Evolutionary conservation across 2,113 vertebrate species (phyloP).

Genomic region (Mustelus asterias): DNA sequence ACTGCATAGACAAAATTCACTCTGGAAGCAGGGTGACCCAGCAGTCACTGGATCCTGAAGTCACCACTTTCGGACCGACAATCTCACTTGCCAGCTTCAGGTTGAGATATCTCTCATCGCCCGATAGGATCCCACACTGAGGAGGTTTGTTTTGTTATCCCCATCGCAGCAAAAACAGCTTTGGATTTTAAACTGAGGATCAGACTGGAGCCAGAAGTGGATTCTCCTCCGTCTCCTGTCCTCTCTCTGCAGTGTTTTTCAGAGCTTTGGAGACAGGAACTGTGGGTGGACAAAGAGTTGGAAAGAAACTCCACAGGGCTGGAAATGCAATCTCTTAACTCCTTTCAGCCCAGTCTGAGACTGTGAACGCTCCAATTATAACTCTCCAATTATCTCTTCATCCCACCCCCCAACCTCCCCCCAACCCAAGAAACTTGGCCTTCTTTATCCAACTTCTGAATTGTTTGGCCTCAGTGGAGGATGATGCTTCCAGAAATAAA

Average conservation of each 20-base stretch:
- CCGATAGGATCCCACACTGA: background rate
- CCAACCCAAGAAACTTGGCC: background rate
- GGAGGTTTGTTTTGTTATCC: background rate
- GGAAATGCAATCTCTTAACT: conserved; percentile 14
- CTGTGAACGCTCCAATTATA: background rate
- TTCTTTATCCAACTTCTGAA: background rate
- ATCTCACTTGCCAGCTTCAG: background rate
- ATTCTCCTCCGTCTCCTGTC: background rate
- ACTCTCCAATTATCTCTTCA: background rate
- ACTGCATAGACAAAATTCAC: background rate
- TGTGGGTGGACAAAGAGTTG: conserved; percentile 18
- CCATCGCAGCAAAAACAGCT: background rate
- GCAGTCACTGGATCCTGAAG: background rate
- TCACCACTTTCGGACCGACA: background rate
- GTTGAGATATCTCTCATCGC: background rate
- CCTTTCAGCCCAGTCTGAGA: background rate
- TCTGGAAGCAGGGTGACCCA: background rate
- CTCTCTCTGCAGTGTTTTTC: background rate
- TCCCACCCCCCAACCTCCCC: background rate
- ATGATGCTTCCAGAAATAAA: background rate
- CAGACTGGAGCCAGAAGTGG: background rate
- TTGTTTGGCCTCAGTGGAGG: background rate
- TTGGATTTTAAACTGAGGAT: background rate
- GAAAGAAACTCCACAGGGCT: background rate
- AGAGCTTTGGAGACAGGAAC: background rate